These are phyloP conservation scores for Neosalanx taihuensis DNA, from an alignment of 2,797 vertebrate genomes.

Conservation along the genomic window DNA sequence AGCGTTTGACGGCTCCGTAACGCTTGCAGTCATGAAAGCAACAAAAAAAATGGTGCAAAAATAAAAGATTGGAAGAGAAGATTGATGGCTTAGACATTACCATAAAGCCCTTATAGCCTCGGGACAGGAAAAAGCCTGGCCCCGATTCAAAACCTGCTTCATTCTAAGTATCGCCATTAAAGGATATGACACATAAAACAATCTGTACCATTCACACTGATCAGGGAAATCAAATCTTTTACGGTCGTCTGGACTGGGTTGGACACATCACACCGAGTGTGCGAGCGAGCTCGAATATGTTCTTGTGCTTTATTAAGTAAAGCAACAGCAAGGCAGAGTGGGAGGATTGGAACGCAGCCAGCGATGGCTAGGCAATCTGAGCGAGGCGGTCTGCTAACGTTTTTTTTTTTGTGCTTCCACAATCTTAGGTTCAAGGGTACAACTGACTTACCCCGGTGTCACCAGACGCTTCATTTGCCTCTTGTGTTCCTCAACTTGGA, in stretches of 20 bases:
- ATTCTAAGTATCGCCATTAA: constrained; percentile 34
- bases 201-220: constrained; percentile 15
- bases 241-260: background rate
- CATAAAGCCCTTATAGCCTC: constrained; percentile 36
- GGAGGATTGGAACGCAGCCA: background rate
- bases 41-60: constrained; percentile 36
- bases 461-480: background rate
- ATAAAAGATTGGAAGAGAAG: constrained; percentile 47
- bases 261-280: background rate
- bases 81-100: constrained; percentile 40
- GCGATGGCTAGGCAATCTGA: background rate
- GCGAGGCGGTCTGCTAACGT: background rate
- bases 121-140: constrained; percentile 39
- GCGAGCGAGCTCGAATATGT: background rate
- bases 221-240: constrained; percentile 23
- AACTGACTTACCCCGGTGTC: background rate
- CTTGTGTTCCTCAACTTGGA: background rate
- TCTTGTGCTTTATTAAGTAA: background rate
- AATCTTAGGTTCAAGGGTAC: background rate
- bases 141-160: constrained; percentile 33
- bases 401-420: background rate
- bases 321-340: background rate
- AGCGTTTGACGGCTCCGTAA: constrained; percentile 57
- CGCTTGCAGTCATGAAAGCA: constrained; percentile 58
- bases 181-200: constrained; percentile 39